These are phyloP conservation scores for Spermophilus dauricus DNA, from an alignment of 2,113 vertebrate species.

Conservation along the genomic window DNA sequence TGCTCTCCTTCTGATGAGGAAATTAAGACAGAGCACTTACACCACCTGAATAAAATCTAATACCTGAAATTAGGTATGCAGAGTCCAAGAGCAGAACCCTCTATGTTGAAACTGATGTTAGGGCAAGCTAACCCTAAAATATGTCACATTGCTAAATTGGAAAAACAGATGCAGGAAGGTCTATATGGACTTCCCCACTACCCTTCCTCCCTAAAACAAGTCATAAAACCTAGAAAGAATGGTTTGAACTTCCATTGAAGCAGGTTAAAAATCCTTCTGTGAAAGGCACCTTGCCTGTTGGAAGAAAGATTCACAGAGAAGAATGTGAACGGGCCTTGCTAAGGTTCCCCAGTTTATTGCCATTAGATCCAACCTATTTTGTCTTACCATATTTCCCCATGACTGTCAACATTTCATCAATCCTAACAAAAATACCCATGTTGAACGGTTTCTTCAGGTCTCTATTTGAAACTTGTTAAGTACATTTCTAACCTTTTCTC, in stretches of 20 bases:
- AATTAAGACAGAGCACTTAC: not conserved
- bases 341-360: not conserved
- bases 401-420: not conserved
- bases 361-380: not conserved
- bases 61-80: not conserved
- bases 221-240: not conserved
- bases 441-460: not conserved
- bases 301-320: not conserved
- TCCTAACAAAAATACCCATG: not conserved
- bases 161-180: not conserved
- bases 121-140: not conserved
- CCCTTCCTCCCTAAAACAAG: not conserved
- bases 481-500: not conserved
- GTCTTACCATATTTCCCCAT: not conserved
- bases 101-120: not conserved
- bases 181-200: not conserved
- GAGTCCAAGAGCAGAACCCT: not conserved
- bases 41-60: constrained; percentile 1
- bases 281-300: not conserved
- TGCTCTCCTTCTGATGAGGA: not conserved
- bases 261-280: not conserved
- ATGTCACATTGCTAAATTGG: no score
- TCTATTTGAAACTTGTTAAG: not conserved
- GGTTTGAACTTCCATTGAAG: not conserved
- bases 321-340: not conserved